Conservation (phyloP, 2,888 invertebrate species). For the Aphodius granarius region DNA sequence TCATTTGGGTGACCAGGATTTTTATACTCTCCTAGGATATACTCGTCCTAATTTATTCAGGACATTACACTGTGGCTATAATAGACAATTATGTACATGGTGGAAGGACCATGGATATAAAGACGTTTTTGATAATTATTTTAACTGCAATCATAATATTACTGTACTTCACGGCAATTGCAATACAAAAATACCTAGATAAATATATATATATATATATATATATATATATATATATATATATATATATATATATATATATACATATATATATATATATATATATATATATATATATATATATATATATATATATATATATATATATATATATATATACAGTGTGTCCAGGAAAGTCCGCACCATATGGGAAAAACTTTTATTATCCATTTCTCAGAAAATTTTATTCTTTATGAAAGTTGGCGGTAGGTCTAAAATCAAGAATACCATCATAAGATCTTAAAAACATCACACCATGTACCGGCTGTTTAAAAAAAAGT, state of each 20-base stretch:
- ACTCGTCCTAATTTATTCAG: slow-evolving; percentile 73
- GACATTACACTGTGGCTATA: slow-evolving; percentile 76
- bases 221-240: slow-evolving; percentile 8
- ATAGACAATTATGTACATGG: slow-evolving; percentile 80
- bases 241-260: slow-evolving; percentile 39
- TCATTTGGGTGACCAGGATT: slow-evolving; percentile 83
- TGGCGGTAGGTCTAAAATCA: no score
- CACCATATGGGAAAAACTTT: no score
- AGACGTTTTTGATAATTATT: slow-evolving; percentile 72
- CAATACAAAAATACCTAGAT: slow-evolving; percentile 66
- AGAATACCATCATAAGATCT: no score
- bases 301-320: not conserved
- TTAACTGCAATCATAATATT: slow-evolving; percentile 65
- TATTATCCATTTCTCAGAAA: no score
- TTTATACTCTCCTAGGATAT: slow-evolving; percentile 71
- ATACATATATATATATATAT: not conserved
- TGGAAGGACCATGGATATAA: slow-evolving; percentile 76
- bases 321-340: slow-evolving; percentile 38
- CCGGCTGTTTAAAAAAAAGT: no score
- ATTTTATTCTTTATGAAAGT: no score
- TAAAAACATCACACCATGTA: no score
- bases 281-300: slow-evolving; percentile 13
- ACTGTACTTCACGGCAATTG: slow-evolving; percentile 77
- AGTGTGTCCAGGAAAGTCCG: slow-evolving; percentile 50
- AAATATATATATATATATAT: slow-evolving; percentile 4